Evolutionary conservation across 2,113 vertebrate genomes (phyloP), one percentile per base, ranked within the genome.

Genomic region (Lampris incognitus): DNA sequence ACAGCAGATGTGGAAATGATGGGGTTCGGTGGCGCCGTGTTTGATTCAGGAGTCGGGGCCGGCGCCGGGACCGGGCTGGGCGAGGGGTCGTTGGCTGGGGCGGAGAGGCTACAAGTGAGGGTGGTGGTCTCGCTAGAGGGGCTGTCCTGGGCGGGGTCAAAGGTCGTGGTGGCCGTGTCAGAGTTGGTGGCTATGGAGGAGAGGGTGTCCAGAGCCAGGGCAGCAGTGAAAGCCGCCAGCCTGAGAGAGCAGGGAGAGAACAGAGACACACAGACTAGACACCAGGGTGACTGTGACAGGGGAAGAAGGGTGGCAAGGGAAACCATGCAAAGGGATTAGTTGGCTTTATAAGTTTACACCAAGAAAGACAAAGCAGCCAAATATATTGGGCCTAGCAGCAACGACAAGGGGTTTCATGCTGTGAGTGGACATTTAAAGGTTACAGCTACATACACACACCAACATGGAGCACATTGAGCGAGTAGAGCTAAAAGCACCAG

Each of bases 101-200:
- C 95, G 41, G 96, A 96, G 86, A 93, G 90, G 87, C 97, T 98
- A 94, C 95, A 97, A 65, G 97, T 98, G 89, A 99, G 95, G 51
- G 96, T 98, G 66, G 97, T 99, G 93, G 94, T 96, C 92, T 99
- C 97, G 69, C 98, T 99, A 92, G 96, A 96, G 91, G 98, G 98
- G 90, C 97, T 99, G 93, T 96, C 97, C 94, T 97, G 97, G 91
- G 95, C 95, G 49, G 96, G 96, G 93, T 97, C 97, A 96, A 96
- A 95, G 76, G 97, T 97, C 86, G 98, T 96, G 78, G 97, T 97
- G 94, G 97, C 91, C 85, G 97, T 97, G 91, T 98, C 97, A 94
- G 97, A 98, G 94, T 98, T 98, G 95, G 96, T 96, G 91, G 97
- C 96, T 90, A 97, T 92, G 77, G 97, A 98, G 89, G 97, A 96